phyloP scores from a whole-genome alignment of 1,140 invertebrate species.

The Brachionus sp. region DNA sequence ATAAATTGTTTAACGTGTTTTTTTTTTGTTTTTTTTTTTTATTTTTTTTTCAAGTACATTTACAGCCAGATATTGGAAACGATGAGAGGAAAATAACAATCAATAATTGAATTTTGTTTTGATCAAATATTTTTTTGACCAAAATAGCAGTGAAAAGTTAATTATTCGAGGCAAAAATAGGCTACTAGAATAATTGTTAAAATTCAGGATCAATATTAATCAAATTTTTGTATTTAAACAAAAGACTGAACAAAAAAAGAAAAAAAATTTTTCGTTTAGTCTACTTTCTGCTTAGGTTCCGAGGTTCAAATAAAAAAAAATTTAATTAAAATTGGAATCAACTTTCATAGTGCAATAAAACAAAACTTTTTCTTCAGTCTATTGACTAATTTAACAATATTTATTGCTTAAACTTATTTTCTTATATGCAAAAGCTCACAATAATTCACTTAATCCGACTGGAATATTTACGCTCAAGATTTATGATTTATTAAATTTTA shows the following conservation, averaged over 20 bases:
- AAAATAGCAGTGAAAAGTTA: not conserved
- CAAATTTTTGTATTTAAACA: conserved; percentile 9
- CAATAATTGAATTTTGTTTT: not conserved
- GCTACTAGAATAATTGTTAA: not conserved
- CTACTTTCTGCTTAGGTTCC: not conserved
- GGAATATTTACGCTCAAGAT: not conserved
- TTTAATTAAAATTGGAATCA: not conserved
- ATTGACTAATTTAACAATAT: not conserved
- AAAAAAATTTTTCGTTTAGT: not conserved
- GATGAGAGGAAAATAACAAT: not conserved
- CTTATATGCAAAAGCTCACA: not conserved
- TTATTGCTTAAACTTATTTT: not conserved
- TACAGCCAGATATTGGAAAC: not conserved
- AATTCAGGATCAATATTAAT: not conserved
- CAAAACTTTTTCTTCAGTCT: not conserved
- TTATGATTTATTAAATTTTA: not conserved
- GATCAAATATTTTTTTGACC: conserved; percentile 4
- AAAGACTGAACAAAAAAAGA: not conserved
- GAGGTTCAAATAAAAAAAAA: not conserved
- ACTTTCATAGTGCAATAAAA: not conserved
- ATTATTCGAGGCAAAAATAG: not conserved
- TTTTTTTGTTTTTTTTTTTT: not conserved
- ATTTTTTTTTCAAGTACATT: not conserved
- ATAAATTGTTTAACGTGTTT: not conserved
- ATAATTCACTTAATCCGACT: not conserved